Evolutionary conservation across 2,888 invertebrate genomes (phyloP), one percentile per base, ranked within the genome.

Genomic region (Mongoloraphidia duomilia): DNA sequence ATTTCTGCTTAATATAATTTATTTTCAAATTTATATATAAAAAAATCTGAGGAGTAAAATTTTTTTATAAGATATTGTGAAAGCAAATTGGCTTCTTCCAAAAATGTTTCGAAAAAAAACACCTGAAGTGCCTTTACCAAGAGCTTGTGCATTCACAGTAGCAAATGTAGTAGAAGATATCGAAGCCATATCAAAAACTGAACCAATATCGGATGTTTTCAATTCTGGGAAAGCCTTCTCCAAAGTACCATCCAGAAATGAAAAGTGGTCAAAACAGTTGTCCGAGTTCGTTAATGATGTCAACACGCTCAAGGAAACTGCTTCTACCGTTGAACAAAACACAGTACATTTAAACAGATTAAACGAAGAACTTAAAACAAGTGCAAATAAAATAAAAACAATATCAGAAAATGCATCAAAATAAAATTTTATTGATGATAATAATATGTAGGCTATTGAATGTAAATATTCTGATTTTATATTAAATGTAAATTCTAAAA

Each of bases 91-190:
- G 6, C 6, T 26, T 26, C 26, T 26, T 26, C 26, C 1, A 26
- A 41, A 47, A 14, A 13, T 48, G 26, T 48, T 48, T 42, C 12
- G 43, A 33, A 48, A 48, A 42, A 48, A 48, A 43, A n/a, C 43
- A 12, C 42, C 43, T n/a, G 48, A 48, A 48, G 35, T 48, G 8
- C 17, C 48, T 43, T 49, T 50, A 39, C 47, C 51, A 12, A 45
- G 47, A 45, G 34, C 50, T 40, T 50, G 44, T 49, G 39, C 35
- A 10, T 52, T 57, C 42, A 56, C 54, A 1, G 34, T 46, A 2
- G 52, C 54, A n/a, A 53, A 59, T 46, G 56, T 59, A 11, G 34
- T 54, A 1, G 54, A 54, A 43, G 60, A 60, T 44, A 53, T 59
- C 34, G 50, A 53, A 35, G 54, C 52, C 9, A 48, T 59, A 26